Conservation (phyloP, 2,888 invertebrate species). For the Nomada goodeniana region DNA sequence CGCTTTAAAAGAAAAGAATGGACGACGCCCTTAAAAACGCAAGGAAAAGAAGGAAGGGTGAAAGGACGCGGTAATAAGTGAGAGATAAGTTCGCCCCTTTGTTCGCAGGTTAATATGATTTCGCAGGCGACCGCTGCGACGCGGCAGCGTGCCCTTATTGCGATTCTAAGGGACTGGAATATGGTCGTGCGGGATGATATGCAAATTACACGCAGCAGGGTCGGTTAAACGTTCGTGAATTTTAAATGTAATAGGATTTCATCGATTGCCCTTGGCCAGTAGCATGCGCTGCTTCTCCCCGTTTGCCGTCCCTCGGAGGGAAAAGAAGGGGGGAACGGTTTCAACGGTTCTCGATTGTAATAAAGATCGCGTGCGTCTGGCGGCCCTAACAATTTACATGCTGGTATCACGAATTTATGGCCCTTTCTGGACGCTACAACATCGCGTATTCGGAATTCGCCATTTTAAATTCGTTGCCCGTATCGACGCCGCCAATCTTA, state of each 20-base stretch:
- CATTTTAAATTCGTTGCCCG: slow-evolving; percentile 5
- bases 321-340: background rate
- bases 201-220: slow-evolving; percentile 50
- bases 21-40: slow-evolving; percentile 4
- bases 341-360: slow-evolving; percentile 30
- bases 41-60: background rate
- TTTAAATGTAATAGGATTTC: slow-evolving; percentile 68
- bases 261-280: slow-evolving; percentile 58
- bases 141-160: slow-evolving; percentile 43
- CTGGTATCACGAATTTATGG: slow-evolving; percentile 40
- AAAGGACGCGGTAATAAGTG: background rate
- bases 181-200: slow-evolving; percentile 48
- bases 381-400: slow-evolving; percentile 38
- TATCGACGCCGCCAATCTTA: slow-evolving; percentile 16
- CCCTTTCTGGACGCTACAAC: background rate
- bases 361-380: slow-evolving; percentile 40
- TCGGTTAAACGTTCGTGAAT: slow-evolving; percentile 66
- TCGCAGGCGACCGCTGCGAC: slow-evolving; percentile 24
- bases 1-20: background rate
- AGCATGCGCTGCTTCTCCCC: background rate
- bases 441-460: slow-evolving; percentile 30
- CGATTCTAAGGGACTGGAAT: slow-evolving; percentile 45
- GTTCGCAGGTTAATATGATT: slow-evolving; percentile 40
- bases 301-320: background rate
- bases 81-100: slow-evolving; percentile 15